Percentiles rank a stretch among this genome's conserved stretches.
Conservation (phyloP, 2,113 vertebrate species). For the Edolisoma coerulescens region DNA sequence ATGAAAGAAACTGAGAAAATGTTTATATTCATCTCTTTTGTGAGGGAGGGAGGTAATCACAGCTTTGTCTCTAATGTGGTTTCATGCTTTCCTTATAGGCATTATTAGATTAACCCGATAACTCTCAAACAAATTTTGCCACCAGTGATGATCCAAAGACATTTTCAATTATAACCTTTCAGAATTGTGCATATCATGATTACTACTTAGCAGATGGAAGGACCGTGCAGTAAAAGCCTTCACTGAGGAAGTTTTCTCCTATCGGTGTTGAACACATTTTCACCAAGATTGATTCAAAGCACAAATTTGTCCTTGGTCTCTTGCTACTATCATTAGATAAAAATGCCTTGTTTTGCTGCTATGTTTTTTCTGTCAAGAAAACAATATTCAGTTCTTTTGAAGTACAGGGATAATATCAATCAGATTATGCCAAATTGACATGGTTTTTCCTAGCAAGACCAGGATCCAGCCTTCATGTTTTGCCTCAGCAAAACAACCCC, state of each 20-base stretch:
- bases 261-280: not conserved
- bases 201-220: not conserved
- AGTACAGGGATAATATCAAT: not conserved
- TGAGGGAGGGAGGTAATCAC: not conserved
- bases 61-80: slow-evolving; percentile 12
- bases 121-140: slow-evolving; percentile 9
- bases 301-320: not conserved
- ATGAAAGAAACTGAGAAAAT: slow-evolving; percentile 16
- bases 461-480: not conserved
- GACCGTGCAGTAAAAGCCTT: not conserved
- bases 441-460: not conserved
- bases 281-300: not conserved
- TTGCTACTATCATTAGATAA: not conserved
- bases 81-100: slow-evolving; percentile 23
- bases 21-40: not conserved
- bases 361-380: not conserved
- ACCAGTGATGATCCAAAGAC: slow-evolving; percentile 3
- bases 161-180: slow-evolving; percentile 18
- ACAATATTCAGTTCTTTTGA: not conserved
- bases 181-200: not conserved
- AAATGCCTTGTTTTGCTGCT: not conserved
- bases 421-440: not conserved
- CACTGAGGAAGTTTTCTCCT: not conserved
- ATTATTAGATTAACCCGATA: slow-evolving; percentile 25
- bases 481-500: not conserved